These are phyloP conservation scores for Andinoacara biseriatus DNA, from an alignment of 2,113 vertebrate species.

Conservation along the genomic window DNA sequence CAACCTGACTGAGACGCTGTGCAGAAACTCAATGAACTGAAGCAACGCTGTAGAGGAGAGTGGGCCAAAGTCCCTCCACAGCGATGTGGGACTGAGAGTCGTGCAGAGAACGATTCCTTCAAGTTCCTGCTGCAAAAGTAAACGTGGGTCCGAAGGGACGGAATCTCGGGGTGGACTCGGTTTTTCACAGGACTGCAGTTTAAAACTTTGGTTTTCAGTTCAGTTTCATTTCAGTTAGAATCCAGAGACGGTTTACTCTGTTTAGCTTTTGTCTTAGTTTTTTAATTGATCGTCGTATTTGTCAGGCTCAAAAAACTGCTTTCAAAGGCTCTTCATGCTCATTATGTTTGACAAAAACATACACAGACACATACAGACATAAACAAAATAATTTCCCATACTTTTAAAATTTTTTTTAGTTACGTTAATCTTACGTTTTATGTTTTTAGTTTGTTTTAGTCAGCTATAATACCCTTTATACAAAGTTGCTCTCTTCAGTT, in stretches of 20 bases:
- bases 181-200: conserved; percentile 3
- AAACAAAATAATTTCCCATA: not conserved
- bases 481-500: too few relatives aligned
- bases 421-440: not conserved
- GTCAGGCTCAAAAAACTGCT: not conserved
- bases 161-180: too few relatives aligned
- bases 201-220: accelerated
- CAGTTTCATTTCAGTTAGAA: not conserved
- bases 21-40: too few relatives aligned
- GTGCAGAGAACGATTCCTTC: too few relatives aligned
- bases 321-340: not conserved
- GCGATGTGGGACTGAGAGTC: too few relatives aligned
- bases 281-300: not conserved
- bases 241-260: not conserved
- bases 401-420: too few relatives aligned
- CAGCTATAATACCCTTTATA: too few relatives aligned
- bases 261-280: not conserved
- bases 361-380: not conserved
- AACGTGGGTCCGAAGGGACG: too few relatives aligned
- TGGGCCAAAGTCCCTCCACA: too few relatives aligned
- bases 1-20: not conserved
- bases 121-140: too few relatives aligned
- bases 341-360: not conserved
- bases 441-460: not conserved
- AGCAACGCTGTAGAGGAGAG: too few relatives aligned